phyloP scores from a whole-genome alignment of 1,140 invertebrate genomes.

The Pseudomyrmex concolor region DNA sequence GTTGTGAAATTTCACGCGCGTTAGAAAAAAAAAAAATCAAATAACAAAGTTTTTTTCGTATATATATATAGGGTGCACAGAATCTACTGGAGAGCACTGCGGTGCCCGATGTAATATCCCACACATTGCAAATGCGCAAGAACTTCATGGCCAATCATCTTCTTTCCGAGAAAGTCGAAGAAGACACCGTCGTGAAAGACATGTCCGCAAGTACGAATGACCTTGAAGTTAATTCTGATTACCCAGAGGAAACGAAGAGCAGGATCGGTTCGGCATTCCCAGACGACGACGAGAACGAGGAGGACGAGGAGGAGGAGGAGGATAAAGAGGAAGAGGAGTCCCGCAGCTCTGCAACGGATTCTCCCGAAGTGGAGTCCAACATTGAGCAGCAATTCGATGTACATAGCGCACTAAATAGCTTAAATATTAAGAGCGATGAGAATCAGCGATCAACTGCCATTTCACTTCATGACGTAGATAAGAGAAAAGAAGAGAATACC shows the following conservation, averaged over 20 bases:
- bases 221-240: constrained; percentile 23
- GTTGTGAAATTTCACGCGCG: neutral
- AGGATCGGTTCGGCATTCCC: constrained; percentile 58
- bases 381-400: constrained; percentile 1
- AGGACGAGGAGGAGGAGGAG: constrained; percentile 62
- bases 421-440: constrained; percentile 67
- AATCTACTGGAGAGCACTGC: constrained; percentile 21
- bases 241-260: neutral
- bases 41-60: neutral
- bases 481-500: constrained; percentile 73
- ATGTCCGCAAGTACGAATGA: neutral
- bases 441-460: constrained; percentile 76
- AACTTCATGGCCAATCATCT: constrained; percentile 77
- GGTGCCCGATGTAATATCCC: constrained; percentile 68
- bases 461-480: constrained; percentile 73
- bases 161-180: constrained; percentile 61
- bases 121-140: constrained; percentile 75
- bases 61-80: neutral
- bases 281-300: constrained; percentile 74
- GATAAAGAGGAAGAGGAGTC: constrained; percentile 55
- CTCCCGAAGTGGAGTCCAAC: neutral
- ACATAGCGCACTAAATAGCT: constrained; percentile 48
- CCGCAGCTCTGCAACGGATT: constrained; percentile 26
- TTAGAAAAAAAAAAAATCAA: neutral
- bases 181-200: neutral